phyloP scores from a whole-genome alignment of 2,797 vertebrate genomes.

The Malurus leucopterus region DNA sequence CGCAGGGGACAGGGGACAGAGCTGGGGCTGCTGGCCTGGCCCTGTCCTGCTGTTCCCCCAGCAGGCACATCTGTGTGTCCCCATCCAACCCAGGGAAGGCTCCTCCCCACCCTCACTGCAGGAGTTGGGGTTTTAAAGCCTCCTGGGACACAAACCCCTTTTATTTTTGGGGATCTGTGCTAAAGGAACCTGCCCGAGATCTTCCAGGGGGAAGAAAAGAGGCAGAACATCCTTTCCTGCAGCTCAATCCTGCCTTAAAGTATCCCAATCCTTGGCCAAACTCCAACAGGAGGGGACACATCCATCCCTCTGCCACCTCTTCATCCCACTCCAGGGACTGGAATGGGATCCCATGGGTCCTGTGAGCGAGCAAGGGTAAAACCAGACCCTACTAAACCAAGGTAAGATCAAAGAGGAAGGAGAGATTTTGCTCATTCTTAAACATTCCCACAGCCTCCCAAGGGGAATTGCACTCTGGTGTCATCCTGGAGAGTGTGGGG shows the following conservation, averaged over 20 bases:
- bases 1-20: fast-evolving
- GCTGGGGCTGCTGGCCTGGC: not conserved
- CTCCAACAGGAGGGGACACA: not conserved
- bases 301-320: not conserved
- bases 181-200: not conserved
- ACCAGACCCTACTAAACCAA: not conserved
- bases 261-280: not conserved
- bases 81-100: not conserved
- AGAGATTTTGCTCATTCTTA: not conserved
- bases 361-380: not conserved
- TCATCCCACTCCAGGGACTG: not conserved
- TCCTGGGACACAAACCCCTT: fast-evolving
- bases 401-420: not conserved
- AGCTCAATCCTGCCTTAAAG: not conserved
- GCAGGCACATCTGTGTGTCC: not conserved
- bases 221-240: not conserved
- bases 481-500: not conserved
- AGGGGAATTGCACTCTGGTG: not conserved
- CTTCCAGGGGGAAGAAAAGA: not conserved
- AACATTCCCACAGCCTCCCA: not conserved
- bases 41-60: not conserved
- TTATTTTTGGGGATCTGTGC: not conserved
- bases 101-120: not conserved
- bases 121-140: not conserved
- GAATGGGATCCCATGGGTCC: fast-evolving